Base-by-base conservation (phyloP, 2,888 invertebrate species). In the Tridacna gigas region DNA sequence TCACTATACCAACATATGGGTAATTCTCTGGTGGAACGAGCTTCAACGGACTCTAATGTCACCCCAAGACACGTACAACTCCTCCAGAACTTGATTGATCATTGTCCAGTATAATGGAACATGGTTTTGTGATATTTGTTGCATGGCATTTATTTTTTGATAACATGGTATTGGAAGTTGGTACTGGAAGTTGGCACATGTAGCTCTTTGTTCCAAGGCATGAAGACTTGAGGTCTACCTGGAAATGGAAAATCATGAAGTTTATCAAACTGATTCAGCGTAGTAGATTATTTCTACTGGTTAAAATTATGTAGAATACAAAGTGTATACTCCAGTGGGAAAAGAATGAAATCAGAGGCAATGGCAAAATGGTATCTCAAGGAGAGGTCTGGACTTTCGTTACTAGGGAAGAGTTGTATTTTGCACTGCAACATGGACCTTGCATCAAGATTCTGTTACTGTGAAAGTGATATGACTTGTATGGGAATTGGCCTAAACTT, bases 1-100 rank as follows among this genome's bases (percentile, higher is more conserved):
- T 84, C 87, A 22, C 89, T 94, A 47, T 89, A 93, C 81, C 77
- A 84, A 7, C 91, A 91, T 77, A 93, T 94, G 93, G 93, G 93
- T 7, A 85, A 85, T 25, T 71, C 86, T 20, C 84, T 94, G 26
- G 75, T 93, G 37, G 94, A 93, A 45, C 89, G 91, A 45, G 93
- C 93, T 28, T 88, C 88, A 61, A 80, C 91, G 11, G 91, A 91
- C 60, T 86, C 91, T 47, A 90, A 87, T 82, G 90, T 92, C 28
- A 91, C 91, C 45, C 89, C 91, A 11, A 86, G 92, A 60, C 92
- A 92, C 81, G 85, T 93, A 65, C 91, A 92, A 74, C 81, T 91
- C 26, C 83, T 93, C 22, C 90, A 93, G 60, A 92, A 91, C 56
- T 75, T 91, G 69, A 88, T 90, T 26, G 90, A 90, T 51, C 80